Conservation (phyloP, 1,140 invertebrate genomes). For the Papilio dardanus region DNA sequence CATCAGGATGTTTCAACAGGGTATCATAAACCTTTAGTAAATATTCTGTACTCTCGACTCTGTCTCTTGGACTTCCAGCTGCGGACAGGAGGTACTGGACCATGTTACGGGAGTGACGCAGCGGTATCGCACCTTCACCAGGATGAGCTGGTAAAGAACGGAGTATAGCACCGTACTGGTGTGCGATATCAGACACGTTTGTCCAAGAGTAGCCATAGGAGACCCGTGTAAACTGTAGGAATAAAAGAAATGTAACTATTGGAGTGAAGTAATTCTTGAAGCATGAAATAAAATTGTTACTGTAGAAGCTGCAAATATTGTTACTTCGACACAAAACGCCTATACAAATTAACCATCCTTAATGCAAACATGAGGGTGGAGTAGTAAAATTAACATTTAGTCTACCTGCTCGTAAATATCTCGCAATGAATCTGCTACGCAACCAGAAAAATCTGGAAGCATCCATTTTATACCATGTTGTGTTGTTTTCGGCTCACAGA, state of each 20-base stretch:
- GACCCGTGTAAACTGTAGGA: conserved; percentile 84
- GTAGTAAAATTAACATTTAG: too few relatives aligned
- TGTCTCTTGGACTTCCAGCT: conserved; percentile 56
- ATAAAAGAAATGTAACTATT: conserved; percentile 24
- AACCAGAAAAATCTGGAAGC: conserved; percentile 88
- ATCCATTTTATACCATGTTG: conserved; percentile 86
- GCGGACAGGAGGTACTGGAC: conserved; percentile 67
- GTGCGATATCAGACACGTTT: conserved; percentile 74
- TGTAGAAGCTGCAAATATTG: too few relatives aligned
- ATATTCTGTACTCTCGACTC: conserved; percentile 57
- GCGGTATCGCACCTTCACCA: conserved; percentile 79
- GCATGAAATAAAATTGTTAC: too few relatives aligned
- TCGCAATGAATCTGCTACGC: conserved; percentile 85
- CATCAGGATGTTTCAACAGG: conserved; percentile 70
- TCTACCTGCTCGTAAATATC: conserved; percentile 86
- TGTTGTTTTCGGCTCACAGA: conserved; percentile 77
- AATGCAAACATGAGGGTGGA: too few relatives aligned
- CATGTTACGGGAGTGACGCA: conserved; percentile 64
- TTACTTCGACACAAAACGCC: too few relatives aligned
- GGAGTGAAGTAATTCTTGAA: not conserved
- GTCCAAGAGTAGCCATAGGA: conserved; percentile 86
- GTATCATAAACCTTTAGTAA: conserved; percentile 71
- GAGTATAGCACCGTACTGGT: conserved; percentile 79
- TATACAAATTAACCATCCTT: too few relatives aligned
- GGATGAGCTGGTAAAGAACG: conserved; percentile 81